These are phyloP conservation scores for Gallinago media DNA, from an alignment of 2,113 vertebrate genomes.

Conservation along the genomic window DNA sequence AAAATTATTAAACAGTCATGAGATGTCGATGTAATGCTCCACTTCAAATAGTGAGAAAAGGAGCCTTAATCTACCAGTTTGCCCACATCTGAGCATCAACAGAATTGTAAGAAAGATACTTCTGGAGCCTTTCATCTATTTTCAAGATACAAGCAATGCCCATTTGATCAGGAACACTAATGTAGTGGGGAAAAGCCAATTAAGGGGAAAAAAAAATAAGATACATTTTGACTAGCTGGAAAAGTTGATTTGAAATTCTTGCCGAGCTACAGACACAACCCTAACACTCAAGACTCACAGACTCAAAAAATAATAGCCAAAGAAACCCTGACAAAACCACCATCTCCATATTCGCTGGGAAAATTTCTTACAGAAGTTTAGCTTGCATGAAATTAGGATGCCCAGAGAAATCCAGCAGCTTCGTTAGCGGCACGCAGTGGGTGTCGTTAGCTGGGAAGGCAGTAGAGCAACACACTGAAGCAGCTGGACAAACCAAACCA, in stretches of 20 bases:
- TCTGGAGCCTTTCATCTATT: not conserved
- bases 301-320: not conserved
- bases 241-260: not conserved
- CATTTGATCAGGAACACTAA: not conserved
- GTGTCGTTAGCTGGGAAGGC: not conserved
- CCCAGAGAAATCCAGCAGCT: not conserved
- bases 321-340: not conserved
- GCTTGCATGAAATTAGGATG: not conserved
- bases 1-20: not conserved
- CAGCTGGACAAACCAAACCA: not conserved
- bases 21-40: not conserved
- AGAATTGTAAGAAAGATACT: not conserved
- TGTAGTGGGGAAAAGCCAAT: not conserved
- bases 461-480: not conserved
- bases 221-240: not conserved
- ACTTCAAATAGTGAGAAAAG: not conserved
- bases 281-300: no score
- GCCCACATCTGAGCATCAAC: accelerated
- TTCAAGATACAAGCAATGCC: not conserved
- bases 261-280: not conserved
- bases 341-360: accelerated
- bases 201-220: not conserved
- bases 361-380: not conserved
- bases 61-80: not conserved
- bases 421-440: not conserved